Conservation (phyloP, 1,140 invertebrate genomes). For the Tetragnatha versicolor region DNA sequence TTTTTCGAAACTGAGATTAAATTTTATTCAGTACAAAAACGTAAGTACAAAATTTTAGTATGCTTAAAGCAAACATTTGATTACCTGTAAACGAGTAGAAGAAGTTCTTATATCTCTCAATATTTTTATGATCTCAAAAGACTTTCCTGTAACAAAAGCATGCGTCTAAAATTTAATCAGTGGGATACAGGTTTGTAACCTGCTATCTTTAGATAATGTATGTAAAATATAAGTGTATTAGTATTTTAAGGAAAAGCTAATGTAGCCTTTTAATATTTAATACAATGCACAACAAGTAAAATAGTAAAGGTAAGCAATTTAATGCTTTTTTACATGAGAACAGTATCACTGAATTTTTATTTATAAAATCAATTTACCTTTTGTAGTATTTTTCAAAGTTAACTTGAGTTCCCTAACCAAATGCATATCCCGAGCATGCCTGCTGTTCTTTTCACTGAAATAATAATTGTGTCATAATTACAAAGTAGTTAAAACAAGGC, state of each 20-base stretch:
- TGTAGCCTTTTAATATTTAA: no score
- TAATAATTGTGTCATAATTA: not conserved
- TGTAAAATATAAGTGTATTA: no score
- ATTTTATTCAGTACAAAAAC: not conserved
- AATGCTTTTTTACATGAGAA: no score
- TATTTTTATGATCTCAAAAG: slow-evolving; percentile 67
- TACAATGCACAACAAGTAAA: no score
- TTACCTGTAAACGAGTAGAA: slow-evolving; percentile 62
- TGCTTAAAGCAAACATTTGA: not conserved
- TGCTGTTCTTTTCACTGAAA: slow-evolving; percentile 80
- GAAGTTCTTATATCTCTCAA: slow-evolving; percentile 75
- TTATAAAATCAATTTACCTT: no score
- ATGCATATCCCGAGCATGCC: slow-evolving; percentile 85
- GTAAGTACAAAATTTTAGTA: not conserved
- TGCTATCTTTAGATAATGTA: no score
- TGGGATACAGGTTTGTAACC: no score
- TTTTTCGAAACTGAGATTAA: not conserved
- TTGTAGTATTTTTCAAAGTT: slow-evolving; percentile 60
- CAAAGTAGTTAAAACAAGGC: not conserved
- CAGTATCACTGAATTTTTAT: no score
- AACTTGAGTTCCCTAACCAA: slow-evolving; percentile 74
- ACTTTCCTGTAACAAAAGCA: slow-evolving; percentile 51
- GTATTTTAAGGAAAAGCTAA: no score
- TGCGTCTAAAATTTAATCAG: no score
- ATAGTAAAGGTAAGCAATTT: no score